Conservation (phyloP, 1,140 invertebrate genomes). For the Gonatopus flavifemur region DNA sequence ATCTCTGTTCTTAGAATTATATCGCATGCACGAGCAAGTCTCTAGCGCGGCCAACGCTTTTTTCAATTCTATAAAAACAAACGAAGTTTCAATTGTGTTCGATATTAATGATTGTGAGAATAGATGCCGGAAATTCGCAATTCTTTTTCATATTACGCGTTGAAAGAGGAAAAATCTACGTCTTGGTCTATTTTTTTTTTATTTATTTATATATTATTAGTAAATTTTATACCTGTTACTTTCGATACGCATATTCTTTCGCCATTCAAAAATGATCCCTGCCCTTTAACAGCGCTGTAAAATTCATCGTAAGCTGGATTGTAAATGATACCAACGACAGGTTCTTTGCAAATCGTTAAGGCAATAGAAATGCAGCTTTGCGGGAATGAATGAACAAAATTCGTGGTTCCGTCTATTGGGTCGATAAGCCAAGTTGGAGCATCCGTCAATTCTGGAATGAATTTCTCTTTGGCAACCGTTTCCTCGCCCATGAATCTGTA, state of each 20-base stretch:
- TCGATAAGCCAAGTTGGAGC: slow-evolving; percentile 91
- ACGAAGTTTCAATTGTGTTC: not conserved
- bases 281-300: slow-evolving; percentile 71
- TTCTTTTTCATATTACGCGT: too few species aligned
- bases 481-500: slow-evolving; percentile 89
- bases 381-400: slow-evolving; percentile 69
- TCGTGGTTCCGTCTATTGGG: slow-evolving; percentile 75
- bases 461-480: slow-evolving; percentile 58
- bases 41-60: slow-evolving; percentile 33
- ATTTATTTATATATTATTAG: not conserved
- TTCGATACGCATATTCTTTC: slow-evolving; percentile 41
- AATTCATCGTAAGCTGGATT: slow-evolving; percentile 74
- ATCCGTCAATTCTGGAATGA: slow-evolving; percentile 67
- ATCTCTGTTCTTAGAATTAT: slow-evolving; percentile 11
- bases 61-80: slow-evolving; percentile 29
- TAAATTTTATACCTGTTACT: slow-evolving; percentile 20
- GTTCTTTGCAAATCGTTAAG: slow-evolving; percentile 66
- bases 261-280: slow-evolving; percentile 78
- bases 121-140: too few species aligned
- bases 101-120: not conserved
- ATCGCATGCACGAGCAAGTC: slow-evolving; percentile 7
- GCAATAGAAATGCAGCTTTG: slow-evolving; percentile 68
- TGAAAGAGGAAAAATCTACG: too few species aligned
- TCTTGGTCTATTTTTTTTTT: not conserved
- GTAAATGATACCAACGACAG: slow-evolving; percentile 73